Percentiles rank a stretch among this genome's conserved stretches.
Conservation (phyloP, 1,140 invertebrate genomes). For the Wasmannia auropunctata region DNA sequence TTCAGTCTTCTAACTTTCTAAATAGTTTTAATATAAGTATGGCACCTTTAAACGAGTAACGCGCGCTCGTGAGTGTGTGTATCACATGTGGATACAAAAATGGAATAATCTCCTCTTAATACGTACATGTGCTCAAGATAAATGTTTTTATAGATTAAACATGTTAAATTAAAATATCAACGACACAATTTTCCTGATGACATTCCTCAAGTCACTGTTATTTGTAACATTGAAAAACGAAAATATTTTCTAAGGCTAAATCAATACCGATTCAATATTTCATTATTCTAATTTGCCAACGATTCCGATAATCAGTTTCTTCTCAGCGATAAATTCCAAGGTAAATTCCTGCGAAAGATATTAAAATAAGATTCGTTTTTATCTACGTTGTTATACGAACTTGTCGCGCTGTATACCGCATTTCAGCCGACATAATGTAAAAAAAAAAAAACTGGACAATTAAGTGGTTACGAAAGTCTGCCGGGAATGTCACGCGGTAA, state of each 20-base stretch:
- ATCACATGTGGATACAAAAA: background rate
- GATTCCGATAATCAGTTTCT: background rate
- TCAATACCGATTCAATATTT: background rate
- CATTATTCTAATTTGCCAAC: background rate
- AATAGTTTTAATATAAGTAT: background rate
- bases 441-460: constrained; percentile 44
- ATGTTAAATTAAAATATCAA: background rate
- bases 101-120: background rate
- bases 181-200: background rate
- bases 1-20: background rate
- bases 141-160: background rate
- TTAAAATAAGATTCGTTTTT: constrained; percentile 7
- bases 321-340: background rate
- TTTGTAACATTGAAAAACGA: background rate
- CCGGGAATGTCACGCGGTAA: constrained; percentile 16
- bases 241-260: background rate
- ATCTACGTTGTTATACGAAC: background rate
- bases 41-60: background rate
- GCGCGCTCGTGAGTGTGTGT: no score
- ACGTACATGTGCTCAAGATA: background rate
- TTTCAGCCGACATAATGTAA: constrained; percentile 21
- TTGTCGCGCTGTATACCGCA: background rate
- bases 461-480: constrained; percentile 36
- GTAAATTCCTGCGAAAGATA: background rate
- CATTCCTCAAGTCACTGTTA: background rate